Conservation (phyloP, 2,888 invertebrate genomes). For the Parnassius orleans region DNA sequence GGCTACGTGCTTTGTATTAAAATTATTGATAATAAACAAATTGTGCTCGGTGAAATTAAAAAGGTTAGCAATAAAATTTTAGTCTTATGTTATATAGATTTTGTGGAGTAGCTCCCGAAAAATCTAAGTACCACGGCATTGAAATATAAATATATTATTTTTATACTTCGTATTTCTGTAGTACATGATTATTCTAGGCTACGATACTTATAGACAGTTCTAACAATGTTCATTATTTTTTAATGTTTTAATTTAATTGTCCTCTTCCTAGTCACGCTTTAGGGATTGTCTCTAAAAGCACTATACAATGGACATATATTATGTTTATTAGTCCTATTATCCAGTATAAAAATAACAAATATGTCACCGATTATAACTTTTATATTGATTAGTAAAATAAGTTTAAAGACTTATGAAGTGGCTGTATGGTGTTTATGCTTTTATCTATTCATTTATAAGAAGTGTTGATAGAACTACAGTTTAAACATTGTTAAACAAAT, state of each 20-base stretch:
- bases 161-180: conserved; percentile 1
- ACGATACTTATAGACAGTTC: conserved; percentile 10
- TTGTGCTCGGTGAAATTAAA: conserved; percentile 47
- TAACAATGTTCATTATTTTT: not conserved
- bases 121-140: not conserved
- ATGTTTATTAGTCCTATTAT: not conserved
- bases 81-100: not conserved
- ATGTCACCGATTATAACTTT: not conserved
- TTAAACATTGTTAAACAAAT: too few species aligned
- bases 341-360: not conserved
- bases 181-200: not conserved
- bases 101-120: not conserved
- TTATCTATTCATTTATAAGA: not conserved
- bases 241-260: conserved; percentile 1
- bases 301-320: conserved; percentile 1
- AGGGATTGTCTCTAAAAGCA: conserved; percentile 1
- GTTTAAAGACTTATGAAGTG: not conserved
- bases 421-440: not conserved
- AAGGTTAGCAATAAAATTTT: not conserved
- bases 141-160: not conserved
- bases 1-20: conserved; percentile 23
- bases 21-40: conserved; percentile 15
- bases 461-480: not conserved
- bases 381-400: not conserved
- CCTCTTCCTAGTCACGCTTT: conserved; percentile 15